Evolutionary conservation across 2,113 vertebrate species (phyloP), one percentile per base, ranked within the genome.

Genomic region (Rhadina sibilatrix): DNA sequence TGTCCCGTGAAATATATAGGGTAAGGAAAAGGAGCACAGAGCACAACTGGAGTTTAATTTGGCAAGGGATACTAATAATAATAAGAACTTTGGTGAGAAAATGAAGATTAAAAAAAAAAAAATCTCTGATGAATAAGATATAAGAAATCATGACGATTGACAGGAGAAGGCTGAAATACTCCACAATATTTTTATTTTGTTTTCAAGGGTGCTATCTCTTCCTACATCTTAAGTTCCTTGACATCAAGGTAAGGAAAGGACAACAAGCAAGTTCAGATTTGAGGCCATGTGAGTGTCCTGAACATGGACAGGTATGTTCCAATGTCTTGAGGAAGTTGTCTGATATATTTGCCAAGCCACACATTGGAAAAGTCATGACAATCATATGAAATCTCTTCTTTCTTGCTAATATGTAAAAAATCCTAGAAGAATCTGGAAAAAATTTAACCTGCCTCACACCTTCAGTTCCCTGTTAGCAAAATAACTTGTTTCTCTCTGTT

Each of bases 401-500:
- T 79, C 35, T 61, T 56, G 11, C 6, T 59, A 38, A 24, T n/a
- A 38, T 11, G 3, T 23, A 28, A 60, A 83, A 66, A 59, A 17
- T 15, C 0, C 16, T 22, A 10, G 33, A 64, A n/a, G 3, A 13
- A 16, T 46, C 16, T 30, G 20, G 15, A 60, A 77, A 49, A 38
- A 37, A 0, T 76, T 53, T 42, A 6, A 38, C 12, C 6, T 38
- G 21, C 4, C 60, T 30, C 6, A 47, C 2, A 22, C 20, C 1
- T 5, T 30, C 46, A 54, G n/a, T 27, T 64, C 2, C 1, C 4
- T 54, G 4, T 59, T 64, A 49, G 12, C 24, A 83, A 79, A 69
- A 69, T 12, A 57, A 3, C 5, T 69, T 37, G 2, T 59, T 66
- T 61, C 12, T 40, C 7, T 77, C 33, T 68, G 3, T 49, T 69